Conservation (phyloP, 2,797 vertebrate species). For the Epinephelus malabaricus region DNA sequence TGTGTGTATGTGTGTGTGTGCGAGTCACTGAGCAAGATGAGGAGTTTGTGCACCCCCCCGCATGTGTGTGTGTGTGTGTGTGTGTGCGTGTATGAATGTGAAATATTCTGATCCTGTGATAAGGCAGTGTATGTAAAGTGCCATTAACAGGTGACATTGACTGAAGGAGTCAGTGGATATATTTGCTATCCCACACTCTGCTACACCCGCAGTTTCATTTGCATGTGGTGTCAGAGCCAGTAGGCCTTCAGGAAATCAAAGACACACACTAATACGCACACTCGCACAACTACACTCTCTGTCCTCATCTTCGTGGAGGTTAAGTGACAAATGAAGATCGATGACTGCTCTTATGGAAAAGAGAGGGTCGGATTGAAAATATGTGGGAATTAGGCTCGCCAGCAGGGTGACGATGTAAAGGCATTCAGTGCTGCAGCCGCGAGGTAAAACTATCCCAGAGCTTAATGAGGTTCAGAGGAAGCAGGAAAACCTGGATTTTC, state of each 20-base stretch:
- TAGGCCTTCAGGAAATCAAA: constrained; percentile 86
- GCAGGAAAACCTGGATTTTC: constrained; percentile 82
- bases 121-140: constrained; percentile 75
- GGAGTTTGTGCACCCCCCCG: constrained; percentile 19
- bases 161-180: constrained; percentile 84
- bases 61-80: background rate
- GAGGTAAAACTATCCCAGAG: constrained; percentile 78
- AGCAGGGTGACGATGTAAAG: constrained; percentile 75
- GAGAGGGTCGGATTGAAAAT: constrained; percentile 83
- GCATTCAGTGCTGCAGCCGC: constrained; percentile 59
- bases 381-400: constrained; percentile 79
- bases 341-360: constrained; percentile 86
- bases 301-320: constrained; percentile 84
- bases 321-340: constrained; percentile 88
- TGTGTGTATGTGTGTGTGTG: constrained; percentile 41
- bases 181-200: constrained; percentile 81
- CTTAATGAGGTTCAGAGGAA: constrained; percentile 84
- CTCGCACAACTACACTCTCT: constrained; percentile 62
- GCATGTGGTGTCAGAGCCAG: constrained; percentile 80
- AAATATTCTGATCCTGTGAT: constrained; percentile 68
- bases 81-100: constrained; percentile 15
- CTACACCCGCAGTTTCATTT: constrained; percentile 84
- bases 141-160: constrained; percentile 89
- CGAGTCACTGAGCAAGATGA: constrained; percentile 29
- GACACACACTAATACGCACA: constrained; percentile 68